A percentile compares a stretch with the other conserved stretches of the same genome.
phyloP scores from a whole-genome alignment of 1,140 invertebrate species.

The Atta cephalotes region DNA sequence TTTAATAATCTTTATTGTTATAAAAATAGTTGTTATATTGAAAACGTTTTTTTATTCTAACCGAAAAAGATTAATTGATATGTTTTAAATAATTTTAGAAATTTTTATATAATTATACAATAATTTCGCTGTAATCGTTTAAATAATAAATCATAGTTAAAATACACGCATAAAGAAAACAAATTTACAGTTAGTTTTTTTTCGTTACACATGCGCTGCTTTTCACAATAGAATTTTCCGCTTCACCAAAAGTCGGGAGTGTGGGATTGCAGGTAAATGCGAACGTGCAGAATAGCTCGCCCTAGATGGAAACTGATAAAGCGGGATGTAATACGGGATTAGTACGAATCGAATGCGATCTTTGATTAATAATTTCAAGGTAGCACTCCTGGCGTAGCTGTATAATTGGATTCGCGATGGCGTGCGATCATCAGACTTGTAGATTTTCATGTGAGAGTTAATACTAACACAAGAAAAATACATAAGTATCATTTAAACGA shows the following conservation, averaged over 20 bases:
- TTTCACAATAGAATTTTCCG: slow-evolving; percentile 52
- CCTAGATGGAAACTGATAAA: slow-evolving; percentile 67
- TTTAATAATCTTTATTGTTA: not conserved
- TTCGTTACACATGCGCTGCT: not conserved
- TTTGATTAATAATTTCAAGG: slow-evolving; percentile 70
- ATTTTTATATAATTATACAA: not conserved
- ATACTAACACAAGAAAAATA: slow-evolving; percentile 2
- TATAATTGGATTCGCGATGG: slow-evolving; percentile 52
- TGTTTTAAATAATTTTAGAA: not conserved
- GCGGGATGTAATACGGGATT: slow-evolving; percentile 55
- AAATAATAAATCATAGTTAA: slow-evolving; percentile 22
- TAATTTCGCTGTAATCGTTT: not conserved
- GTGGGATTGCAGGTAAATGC: slow-evolving; percentile 59
- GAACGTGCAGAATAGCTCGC: slow-evolving; percentile 48
- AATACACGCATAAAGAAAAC: not conserved
- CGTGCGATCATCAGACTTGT: slow-evolving; percentile 5
- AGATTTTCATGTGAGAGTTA: slow-evolving; percentile 31
- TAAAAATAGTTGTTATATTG: slow-evolving; percentile 6
- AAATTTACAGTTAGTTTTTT: not conserved
- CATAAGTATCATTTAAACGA: not conserved
- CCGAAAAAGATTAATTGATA: not conserved
- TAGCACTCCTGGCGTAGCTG: slow-evolving; percentile 1
- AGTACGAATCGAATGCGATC: slow-evolving; percentile 53
- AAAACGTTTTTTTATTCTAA: not conserved
- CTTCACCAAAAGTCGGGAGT: slow-evolving; percentile 15